These are phyloP conservation scores for Tokudaia muenninki DNA, from an alignment of 2,797 vertebrate genomes.

Conservation along the genomic window DNA sequence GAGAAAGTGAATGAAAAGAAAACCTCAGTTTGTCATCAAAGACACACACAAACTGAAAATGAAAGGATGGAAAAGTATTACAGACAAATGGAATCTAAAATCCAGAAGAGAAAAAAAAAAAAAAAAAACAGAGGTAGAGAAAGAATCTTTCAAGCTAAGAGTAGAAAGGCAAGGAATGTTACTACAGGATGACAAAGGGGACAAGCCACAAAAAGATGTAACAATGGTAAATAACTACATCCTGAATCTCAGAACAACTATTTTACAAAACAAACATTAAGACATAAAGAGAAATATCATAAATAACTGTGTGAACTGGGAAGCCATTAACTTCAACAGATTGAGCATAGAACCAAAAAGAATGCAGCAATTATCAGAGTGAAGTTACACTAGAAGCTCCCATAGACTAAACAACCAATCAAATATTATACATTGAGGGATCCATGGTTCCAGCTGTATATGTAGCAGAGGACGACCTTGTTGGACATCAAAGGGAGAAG, in stretches of 20 bases:
- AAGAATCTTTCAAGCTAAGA: neutral
- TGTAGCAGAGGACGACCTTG: no score
- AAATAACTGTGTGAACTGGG: neutral
- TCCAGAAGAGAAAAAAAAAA: neutral
- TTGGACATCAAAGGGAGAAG: no score
- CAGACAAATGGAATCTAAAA: neutral
- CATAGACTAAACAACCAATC: no score
- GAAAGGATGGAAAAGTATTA: neutral
- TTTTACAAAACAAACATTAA: neutral
- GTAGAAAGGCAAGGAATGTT: neutral
- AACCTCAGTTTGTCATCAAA: neutral
- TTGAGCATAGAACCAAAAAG: neutral
- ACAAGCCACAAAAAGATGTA: neutral
- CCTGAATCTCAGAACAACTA: neutral
- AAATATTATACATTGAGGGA: no score
- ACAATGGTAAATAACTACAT: neutral
- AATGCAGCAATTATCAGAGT: neutral
- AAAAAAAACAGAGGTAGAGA: neutral
- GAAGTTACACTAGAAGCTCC: neutral
- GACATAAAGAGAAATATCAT: neutral
- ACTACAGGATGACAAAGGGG: neutral
- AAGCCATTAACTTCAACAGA: neutral
- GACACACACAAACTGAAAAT: neutral
- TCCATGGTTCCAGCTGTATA: no score
- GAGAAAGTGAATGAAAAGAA: neutral